Evolutionary conservation across 2,797 vertebrate genomes (phyloP).

Genomic region (Ptychobarbus kaznakovi): DNA sequence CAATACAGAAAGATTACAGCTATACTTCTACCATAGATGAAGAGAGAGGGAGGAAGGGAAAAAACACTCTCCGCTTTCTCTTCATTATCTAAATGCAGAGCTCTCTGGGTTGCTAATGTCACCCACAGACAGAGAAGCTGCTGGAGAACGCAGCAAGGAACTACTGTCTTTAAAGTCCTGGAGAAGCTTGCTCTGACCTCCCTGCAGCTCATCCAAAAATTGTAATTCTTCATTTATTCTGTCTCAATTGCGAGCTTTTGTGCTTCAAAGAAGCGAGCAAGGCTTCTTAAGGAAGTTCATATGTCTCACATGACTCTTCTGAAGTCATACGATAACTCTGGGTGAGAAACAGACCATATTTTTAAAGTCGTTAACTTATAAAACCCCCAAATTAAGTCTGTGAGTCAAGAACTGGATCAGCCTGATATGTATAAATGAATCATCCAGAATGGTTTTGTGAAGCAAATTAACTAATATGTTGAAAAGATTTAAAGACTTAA

Average conservation of each 20-base stretch:
- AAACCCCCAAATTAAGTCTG: background rate
- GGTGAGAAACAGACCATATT: background rate
- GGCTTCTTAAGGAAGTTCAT: background rate
- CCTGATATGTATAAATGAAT: background rate
- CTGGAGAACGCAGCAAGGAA: slow-evolving; percentile 7
- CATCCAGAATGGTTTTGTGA: background rate
- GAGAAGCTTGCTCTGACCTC: background rate
- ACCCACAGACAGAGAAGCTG: slow-evolving; percentile 7
- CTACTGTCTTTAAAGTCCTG: slow-evolving; percentile 27
- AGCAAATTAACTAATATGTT: background rate
- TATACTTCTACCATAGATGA: slow-evolving; percentile 17
- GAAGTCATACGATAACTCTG: background rate
- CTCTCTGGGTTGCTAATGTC: slow-evolving; percentile 27
- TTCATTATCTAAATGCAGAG: slow-evolving; percentile 33
- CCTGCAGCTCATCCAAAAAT: background rate
- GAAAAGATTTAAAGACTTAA: background rate
- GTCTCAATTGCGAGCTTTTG: background rate
- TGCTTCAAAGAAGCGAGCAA: background rate
- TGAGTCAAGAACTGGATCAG: background rate
- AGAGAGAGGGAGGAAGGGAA: background rate
- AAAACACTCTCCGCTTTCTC: slow-evolving; percentile 12
- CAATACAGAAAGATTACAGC: slow-evolving; percentile 18
- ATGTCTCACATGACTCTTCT: background rate
- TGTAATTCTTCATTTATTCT: background rate
- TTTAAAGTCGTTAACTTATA: background rate